Base-by-base conservation (phyloP, 2,797 vertebrate genomes). In the Catamblyrhynchus diadema region DNA sequence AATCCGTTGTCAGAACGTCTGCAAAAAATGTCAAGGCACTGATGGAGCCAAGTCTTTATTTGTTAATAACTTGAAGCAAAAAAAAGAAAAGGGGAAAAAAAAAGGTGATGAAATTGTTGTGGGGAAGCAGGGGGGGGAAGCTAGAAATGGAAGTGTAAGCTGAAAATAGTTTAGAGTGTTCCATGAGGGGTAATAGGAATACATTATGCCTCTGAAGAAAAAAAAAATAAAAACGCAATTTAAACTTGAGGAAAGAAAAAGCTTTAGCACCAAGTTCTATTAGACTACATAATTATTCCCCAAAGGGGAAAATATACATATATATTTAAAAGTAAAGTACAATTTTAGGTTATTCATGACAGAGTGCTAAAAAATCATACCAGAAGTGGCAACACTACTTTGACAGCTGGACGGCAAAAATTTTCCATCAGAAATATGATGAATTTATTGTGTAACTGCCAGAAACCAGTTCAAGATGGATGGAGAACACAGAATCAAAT, bases 201-300 rank as follows among this genome's bases (percentile, higher is more conserved):
- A 79, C 13, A 84, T 95, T 88, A 90, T 47, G 37, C 27, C 75
- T 74, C 24, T 7, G 10, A 32, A 53, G 56, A 23, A 53, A 67
- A 64, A 25, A 79, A 66, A 66, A 53, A 57, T 0, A 56, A 61
- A 73, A 50, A 35, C 0, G 57, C 57, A 75, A 86, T 95, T 94
- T 93, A 42, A 74, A 74, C 73, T 85, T 66, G 20, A 75, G 54
- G 64, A 53, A 90, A 66, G 81, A 70, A 95, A 95, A 93, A 74
- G 51, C 41, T 61, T 85, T 82, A 80, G 83, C 61, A 89, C 27
- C 57, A 70, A 91, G 83, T 77, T 87, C 93, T 92, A 88, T 90
- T 92, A 94, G 82, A 90, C 86, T 73, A 65, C n/a, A 42, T 77
- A 94, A 95, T 92, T 93, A 94, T 90, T 80, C 53, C 81, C 88